Conservation (phyloP, 92 coral and sea anemone species). For the Bergia puertoricense region DNA sequence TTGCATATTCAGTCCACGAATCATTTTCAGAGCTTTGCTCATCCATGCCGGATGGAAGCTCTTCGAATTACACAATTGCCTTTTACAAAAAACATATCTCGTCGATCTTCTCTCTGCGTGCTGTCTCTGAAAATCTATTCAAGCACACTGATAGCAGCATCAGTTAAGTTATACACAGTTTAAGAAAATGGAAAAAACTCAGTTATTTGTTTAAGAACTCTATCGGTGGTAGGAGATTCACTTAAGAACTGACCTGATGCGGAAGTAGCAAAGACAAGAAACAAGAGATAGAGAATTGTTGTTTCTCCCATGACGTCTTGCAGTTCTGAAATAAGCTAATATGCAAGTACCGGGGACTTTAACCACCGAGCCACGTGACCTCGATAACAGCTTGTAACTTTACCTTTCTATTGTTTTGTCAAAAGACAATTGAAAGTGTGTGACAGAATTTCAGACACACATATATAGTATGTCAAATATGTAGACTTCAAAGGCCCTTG, state of each 20-base stretch:
- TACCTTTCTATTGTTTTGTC: constrained; percentile 26
- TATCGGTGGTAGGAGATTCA: neutral
- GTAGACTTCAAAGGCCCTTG: neutral
- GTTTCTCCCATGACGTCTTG: neutral
- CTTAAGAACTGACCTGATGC: constrained; percentile 15
- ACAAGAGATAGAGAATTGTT: neutral
- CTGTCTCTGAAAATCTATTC: no score
- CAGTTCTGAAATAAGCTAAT: neutral
- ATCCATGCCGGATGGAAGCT: no score
- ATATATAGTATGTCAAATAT: no score
- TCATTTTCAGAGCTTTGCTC: neutral
- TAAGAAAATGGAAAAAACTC: neutral
- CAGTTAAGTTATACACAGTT: no score
- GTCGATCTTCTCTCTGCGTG: neutral
- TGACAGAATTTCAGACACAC: neutral
- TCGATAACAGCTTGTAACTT: neutral
- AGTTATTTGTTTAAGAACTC: neutral
- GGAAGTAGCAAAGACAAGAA: neutral
- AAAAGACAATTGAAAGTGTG: neutral
- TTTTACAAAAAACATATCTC: no score
- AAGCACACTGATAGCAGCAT: neutral
- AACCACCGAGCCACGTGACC: no score
- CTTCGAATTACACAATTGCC: no score
- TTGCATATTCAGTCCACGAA: neutral
- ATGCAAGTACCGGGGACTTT: neutral